A percentile compares a stretch with the other conserved stretches of the same genome.
Evolutionary conservation across 2,797 vertebrate genomes (phyloP).

Genomic region (Rhabdophis nuchalis): DNA sequence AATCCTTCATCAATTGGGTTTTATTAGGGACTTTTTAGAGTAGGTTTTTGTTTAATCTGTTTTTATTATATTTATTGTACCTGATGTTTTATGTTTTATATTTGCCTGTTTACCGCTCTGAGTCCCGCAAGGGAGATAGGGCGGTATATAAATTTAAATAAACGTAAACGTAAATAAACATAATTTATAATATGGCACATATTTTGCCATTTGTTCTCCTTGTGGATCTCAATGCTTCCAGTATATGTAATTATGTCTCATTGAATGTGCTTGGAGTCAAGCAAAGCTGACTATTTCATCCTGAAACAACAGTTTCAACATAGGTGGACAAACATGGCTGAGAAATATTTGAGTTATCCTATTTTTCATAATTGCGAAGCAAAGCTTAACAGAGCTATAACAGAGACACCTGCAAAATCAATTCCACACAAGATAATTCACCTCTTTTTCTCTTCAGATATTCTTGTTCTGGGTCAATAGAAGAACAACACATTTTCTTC

Average conservation of each 20-base stretch:
- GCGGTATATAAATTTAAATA: no score
- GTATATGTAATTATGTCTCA: not conserved
- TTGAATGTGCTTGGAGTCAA: not conserved
- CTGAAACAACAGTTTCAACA: not conserved
- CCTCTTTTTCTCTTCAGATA: not conserved
- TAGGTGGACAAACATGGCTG: not conserved
- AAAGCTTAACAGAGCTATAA: not conserved
- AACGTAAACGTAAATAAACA: no score
- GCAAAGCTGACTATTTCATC: not conserved
- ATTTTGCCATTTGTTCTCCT: not conserved
- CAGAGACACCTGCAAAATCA: not conserved
- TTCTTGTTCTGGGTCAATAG: not conserved
- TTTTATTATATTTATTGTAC: no score
- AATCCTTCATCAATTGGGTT: no score
- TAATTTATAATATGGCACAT: no score
- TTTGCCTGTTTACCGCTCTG: no score
- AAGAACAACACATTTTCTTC: slow-evolving; percentile 3
- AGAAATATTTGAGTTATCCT: not conserved
- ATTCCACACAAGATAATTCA: not conserved
- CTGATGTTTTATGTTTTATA: no score
- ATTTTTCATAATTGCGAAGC: not conserved
- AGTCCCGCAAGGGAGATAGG: no score
- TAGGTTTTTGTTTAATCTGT: no score
- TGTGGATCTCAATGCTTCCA: not conserved
- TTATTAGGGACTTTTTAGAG: no score